Percentiles rank a stretch among this genome's conserved stretches.
Evolutionary conservation across 1,140 invertebrate species (phyloP).

Genomic region (Pogonomyrmex californicus): DNA sequence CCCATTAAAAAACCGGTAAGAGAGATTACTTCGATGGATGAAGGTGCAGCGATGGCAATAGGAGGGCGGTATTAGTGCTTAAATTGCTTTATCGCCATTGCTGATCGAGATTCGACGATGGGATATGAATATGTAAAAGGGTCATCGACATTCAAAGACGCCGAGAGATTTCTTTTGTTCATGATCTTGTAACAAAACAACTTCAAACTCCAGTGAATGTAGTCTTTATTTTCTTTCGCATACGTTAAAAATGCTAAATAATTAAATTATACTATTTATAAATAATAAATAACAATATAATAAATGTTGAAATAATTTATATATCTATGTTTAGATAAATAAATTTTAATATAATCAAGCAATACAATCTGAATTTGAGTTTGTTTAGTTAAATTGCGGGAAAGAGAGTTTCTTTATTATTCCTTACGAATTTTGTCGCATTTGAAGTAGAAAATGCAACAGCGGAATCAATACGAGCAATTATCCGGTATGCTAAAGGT

Average conservation of each 20-base stretch:
- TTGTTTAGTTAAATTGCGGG: neutral
- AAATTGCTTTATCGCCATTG: constrained; percentile 69
- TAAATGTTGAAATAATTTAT: neutral
- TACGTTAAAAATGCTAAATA: neutral
- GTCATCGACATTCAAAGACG: constrained; percentile 54
- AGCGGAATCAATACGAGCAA: neutral
- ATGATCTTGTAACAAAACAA: constrained; percentile 44
- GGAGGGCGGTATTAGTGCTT: constrained; percentile 64
- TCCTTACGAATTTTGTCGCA: neutral
- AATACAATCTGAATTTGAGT: neutral
- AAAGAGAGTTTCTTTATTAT: neutral
- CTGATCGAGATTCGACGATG: constrained; percentile 71
- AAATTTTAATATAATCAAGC: neutral
- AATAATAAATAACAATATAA: no score
- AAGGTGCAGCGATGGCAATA: neutral
- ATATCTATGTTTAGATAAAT: neutral
- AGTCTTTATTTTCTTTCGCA: neutral
- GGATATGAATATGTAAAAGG: constrained; percentile 72
- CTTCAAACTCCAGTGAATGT: neutral
- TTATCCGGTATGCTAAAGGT: neutral
- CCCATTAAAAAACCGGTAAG: constrained; percentile 59
- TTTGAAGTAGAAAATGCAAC: neutral
- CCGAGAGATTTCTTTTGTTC: constrained; percentile 49
- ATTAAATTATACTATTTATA: neutral
- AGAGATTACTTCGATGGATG: constrained; percentile 44